phyloP scores from a whole-genome alignment of 2,888 invertebrate species.

The Ctenicera cuprea region DNA sequence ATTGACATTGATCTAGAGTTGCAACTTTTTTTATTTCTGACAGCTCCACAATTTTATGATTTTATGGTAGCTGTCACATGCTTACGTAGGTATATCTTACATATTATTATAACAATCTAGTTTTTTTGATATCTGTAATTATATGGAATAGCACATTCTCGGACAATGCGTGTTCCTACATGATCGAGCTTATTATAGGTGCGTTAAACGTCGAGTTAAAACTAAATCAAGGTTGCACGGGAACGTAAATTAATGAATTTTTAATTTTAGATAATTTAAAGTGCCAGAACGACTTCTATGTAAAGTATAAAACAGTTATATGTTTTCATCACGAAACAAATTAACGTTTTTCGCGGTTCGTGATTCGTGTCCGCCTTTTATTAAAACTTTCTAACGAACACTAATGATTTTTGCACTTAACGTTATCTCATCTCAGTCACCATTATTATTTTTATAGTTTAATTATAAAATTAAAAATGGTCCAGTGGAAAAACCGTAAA shows the following conservation, averaged over 20 bases:
- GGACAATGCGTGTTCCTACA: slow-evolving; percentile 39
- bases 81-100: slow-evolving; percentile 1
- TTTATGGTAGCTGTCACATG: slow-evolving; percentile 10
- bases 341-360: slow-evolving; percentile 29
- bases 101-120: not conserved
- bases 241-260: slow-evolving; percentile 34
- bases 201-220: slow-evolving; percentile 32
- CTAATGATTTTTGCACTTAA: slow-evolving; percentile 20
- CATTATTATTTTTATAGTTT: too few relatives aligned
- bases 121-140: slow-evolving; percentile 14
- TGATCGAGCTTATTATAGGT: slow-evolving; percentile 13
- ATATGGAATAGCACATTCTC: slow-evolving; percentile 32
- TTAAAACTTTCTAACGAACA: slow-evolving; percentile 22
- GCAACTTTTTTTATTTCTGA: not conserved
- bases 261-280: slow-evolving; percentile 30
- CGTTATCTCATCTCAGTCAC: not conserved
- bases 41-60: slow-evolving; percentile 6
- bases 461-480: too few relatives aligned
- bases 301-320: slow-evolving; percentile 29
- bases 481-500: too few relatives aligned
- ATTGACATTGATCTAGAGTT: slow-evolving; percentile 3
- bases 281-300: slow-evolving; percentile 13
- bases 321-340: slow-evolving; percentile 36
- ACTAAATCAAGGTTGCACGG: slow-evolving; percentile 33
- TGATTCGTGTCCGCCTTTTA: slow-evolving; percentile 23